phyloP scores from a whole-genome alignment of 2,797 vertebrate species.

The Echiichthys vipera region DNA sequence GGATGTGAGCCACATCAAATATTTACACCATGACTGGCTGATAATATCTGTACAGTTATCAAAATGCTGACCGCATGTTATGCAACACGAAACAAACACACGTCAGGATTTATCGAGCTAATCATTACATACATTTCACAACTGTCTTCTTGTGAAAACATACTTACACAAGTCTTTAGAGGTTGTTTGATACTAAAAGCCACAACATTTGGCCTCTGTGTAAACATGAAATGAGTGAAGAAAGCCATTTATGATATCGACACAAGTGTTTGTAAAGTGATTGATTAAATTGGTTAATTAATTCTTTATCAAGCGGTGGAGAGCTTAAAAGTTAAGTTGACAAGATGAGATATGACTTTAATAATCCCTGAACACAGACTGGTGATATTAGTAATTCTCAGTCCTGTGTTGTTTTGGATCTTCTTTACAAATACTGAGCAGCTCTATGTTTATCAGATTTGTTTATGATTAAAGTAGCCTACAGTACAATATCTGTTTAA shows the following conservation, averaged over 20 bases:
- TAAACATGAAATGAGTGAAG: neutral
- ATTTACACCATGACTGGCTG: slow-evolving; percentile 17
- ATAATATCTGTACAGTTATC: neutral
- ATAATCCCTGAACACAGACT: neutral
- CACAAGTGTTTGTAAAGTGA: neutral
- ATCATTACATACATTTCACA: neutral
- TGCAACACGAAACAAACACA: neutral
- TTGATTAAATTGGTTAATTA: neutral
- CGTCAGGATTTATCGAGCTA: neutral
- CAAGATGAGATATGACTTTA: slow-evolving; percentile 1
- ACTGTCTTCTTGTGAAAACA: neutral
- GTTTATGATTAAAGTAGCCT: neutral
- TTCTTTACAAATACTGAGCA: neutral
- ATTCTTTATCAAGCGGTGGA: neutral
- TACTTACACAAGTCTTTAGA: neutral
- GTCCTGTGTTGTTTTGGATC: neutral
- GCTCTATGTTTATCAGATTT: neutral
- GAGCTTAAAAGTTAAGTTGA: neutral
- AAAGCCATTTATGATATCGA: neutral
- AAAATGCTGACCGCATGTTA: neutral
- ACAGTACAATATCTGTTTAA: slow-evolving; percentile 8
- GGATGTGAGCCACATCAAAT: slow-evolving; percentile 17
- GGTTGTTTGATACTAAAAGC: neutral
- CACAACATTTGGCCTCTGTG: neutral
- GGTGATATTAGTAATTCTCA: neutral